These are phyloP conservation scores for Limnephilus rhombicus DNA, from an alignment of 2,888 invertebrate genomes.

Conservation along the genomic window DNA sequence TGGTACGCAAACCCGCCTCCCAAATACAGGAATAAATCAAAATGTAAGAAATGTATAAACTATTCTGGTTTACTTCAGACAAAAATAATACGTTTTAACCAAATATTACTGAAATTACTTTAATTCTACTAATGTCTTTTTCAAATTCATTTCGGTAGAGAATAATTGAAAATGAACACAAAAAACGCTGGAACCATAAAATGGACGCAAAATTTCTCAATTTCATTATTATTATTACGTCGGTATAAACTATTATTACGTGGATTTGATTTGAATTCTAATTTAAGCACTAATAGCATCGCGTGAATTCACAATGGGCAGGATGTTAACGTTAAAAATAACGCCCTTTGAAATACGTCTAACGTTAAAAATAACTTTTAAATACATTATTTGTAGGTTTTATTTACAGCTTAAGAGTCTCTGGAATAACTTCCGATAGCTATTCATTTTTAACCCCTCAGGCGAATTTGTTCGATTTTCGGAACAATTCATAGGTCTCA, in stretches of 20 bases:
- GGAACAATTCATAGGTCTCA: too few relatives aligned
- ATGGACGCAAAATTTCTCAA: not conserved
- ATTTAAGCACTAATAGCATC: not conserved
- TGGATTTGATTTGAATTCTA: not conserved
- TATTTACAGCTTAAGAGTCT: not conserved
- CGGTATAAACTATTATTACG: not conserved
- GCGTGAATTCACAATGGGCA: constrained; percentile 24
- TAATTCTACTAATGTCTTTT: not conserved
- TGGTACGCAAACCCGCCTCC: too few relatives aligned
- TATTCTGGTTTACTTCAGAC: not conserved
- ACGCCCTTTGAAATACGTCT: not conserved
- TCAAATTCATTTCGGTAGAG: not conserved
- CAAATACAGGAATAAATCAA: too few relatives aligned
- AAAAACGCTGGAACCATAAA: not conserved
- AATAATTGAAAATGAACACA: not conserved
- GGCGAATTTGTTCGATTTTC: too few relatives aligned
- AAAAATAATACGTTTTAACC: too few relatives aligned
- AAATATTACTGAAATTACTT: not conserved
- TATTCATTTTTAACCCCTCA: not conserved
- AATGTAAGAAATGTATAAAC: not conserved
- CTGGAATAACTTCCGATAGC: not conserved
- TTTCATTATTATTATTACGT: not conserved
- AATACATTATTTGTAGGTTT: not conserved
- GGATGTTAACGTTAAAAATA: not conserved
- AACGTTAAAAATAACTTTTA: not conserved